Evolutionary conservation across 2,113 vertebrate species (phyloP).

Genomic region (Leiothrix lutea): DNA sequence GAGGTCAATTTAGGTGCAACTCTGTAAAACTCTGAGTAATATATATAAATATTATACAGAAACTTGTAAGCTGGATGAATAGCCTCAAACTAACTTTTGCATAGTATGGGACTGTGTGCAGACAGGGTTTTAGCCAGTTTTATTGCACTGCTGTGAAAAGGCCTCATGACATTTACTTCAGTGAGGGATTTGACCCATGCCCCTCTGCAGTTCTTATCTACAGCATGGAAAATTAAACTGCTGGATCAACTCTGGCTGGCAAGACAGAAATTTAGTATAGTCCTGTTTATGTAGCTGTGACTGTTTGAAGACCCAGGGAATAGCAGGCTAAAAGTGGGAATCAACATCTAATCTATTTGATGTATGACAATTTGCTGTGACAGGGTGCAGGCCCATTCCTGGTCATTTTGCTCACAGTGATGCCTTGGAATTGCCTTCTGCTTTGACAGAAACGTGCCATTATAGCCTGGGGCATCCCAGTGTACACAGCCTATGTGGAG

Average conservation of each 20-base stretch:
- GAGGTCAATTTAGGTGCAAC: background rate
- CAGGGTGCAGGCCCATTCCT: background rate
- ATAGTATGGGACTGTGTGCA: background rate
- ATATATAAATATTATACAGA: background rate
- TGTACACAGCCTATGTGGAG: background rate
- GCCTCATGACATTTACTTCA: background rate
- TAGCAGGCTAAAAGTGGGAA: background rate
- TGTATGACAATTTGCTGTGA: background rate
- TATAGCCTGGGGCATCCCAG: background rate
- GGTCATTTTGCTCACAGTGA: background rate
- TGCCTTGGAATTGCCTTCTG: background rate
- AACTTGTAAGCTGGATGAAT: background rate
- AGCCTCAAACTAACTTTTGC: background rate
- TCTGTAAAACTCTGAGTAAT: background rate
- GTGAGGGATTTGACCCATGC: background rate
- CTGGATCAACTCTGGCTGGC: background rate
- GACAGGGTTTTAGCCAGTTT: background rate
- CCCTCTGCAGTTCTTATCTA: background rate
- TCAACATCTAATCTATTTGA: background rate
- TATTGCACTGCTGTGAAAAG: background rate
- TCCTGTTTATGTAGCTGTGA: background rate
- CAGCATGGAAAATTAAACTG: background rate
- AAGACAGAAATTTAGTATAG: background rate
- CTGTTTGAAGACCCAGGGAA: background rate
- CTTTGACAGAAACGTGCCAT: fast-evolving